Evolutionary conservation across 2,797 vertebrate genomes (phyloP).

Genomic region (Anomalospiza imberbis): DNA sequence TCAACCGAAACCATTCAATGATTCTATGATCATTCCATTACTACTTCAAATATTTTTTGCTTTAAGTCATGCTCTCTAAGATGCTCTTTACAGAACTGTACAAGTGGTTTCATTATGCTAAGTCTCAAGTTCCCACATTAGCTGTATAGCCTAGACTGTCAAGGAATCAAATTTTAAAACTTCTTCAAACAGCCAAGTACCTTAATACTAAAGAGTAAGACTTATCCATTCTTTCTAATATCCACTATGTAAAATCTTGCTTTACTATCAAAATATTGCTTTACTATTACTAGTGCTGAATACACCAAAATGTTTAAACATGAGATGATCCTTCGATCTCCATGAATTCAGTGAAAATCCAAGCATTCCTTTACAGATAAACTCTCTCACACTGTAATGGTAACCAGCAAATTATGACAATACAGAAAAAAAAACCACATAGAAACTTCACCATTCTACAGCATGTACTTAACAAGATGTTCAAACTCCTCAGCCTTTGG

Average conservation of each 20-base stretch:
- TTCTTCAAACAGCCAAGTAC: not conserved
- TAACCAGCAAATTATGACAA: not conserved
- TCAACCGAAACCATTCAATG: not conserved
- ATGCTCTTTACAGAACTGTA: not conserved
- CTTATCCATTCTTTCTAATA: not conserved
- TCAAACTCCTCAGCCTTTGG: not conserved
- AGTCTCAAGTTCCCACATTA: not conserved
- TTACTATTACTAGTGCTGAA: not conserved
- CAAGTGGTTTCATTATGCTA: not conserved
- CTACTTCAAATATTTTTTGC: not conserved
- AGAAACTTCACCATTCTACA: not conserved
- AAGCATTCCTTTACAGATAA: not conserved
- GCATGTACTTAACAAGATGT: not conserved
- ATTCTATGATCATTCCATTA: not conserved
- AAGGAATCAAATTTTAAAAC: not conserved
- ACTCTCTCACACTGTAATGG: not conserved
- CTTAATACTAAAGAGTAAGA: not conserved
- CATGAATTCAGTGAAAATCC: not conserved
- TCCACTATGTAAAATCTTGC: not conserved
- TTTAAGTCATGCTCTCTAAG: not conserved
- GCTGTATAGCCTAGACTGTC: not conserved
- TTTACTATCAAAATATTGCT: not conserved
- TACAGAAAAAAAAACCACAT: not conserved
- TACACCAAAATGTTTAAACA: not conserved
- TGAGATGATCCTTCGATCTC: not conserved